Base-by-base conservation (phyloP, 1,140 invertebrate species). In the Aricia agestis region DNA sequence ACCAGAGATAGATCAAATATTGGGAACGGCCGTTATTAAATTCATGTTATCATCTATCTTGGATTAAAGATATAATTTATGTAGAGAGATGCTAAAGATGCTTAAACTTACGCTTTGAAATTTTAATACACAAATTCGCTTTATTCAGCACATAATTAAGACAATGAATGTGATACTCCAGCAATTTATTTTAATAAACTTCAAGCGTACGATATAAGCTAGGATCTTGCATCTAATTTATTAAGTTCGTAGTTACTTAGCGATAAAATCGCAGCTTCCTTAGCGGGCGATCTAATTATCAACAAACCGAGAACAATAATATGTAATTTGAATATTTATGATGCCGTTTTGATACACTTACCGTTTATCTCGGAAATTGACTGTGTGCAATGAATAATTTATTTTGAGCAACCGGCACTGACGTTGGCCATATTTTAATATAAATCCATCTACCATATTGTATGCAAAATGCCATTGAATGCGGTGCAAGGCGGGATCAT, bases 391-490 rank as follows among this genome's bases (percentile, higher is more conserved):
- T 91, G 89, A 91, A 91, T 91, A 88, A 91, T 91, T 91, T 91
- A 91, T 91, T 83, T 82, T 89, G 80, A 84, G 82, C 85, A 87
- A 89, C 87, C 85, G 82, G 83, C 77, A 84, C 82, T 89, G 89
- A 91, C 85, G 83, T 88, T 88, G 76, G 84, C 86, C 84, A 90
- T 91, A 91, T 88, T 90, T 91, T 91, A 91, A 90, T 91, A 91
- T 91, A 90, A 89, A 91, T 90, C 85, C 86, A 89, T 91, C 86
- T 81, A 86, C 83, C 85, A 88, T 91, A 91, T 90, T 91, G 89
- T 91, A 91, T 90, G 89, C 89, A 91, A 91, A 91, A 91, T 87
- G 82, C 86, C 84, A 91, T 91, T 91, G 87, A 91, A 91, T 87
- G 82, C 89, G 82, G 87, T 87, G 85, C 85, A 88, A 85, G 87